Evolutionary conservation across 1,140 invertebrate species (phyloP), one percentile per base, ranked within the genome.

Genomic region (Chlorops oryzae): DNA sequence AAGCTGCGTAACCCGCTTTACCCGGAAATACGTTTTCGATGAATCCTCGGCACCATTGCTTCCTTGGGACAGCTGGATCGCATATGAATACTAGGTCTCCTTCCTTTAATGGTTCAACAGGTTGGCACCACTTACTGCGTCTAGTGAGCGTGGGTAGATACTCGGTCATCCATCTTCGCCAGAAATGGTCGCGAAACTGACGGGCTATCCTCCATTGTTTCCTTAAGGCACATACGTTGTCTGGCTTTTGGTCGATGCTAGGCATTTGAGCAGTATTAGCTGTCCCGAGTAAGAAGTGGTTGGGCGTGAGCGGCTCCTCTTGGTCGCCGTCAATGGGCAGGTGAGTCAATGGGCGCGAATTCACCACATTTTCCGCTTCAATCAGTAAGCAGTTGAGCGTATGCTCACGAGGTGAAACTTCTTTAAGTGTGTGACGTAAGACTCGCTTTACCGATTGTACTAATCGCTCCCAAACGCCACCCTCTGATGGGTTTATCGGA

Each of bases 311-410:
- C 0, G 60, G 53, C 22, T 58, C 64, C 0, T 45, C 38, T 22
- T 67, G 58, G 2, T 62, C 54, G 0, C 42, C 34, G 21, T 48
- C 52, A 1, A 59, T 42, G 5, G 60, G 62, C 0, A 72, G 59
- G 12, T 66, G 57, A 0, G 60, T 70, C 7, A 71, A 57, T 0
- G 62, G 67, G 12, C 61, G 58, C 20, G 52, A 59, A 47, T 73
- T 70, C 0, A 72, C 52, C 1, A 51, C 50, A 12, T 51, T 50
- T 50, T 64, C 65, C 0, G 53, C 63, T 41, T 73, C 64, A 0
- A 35, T 22, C 0, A 73, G 47, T 0, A 66, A 17, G 0, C 63
- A 67, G 1, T 3, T 0, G 0, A 41, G 27, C 10, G 47, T 49
- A 17, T 49, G 24, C 6, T 28, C 13, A 10, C 47, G n/a, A 28